Base-by-base conservation (phyloP, 2,888 invertebrate genomes). In the Eilema caniola region DNA sequence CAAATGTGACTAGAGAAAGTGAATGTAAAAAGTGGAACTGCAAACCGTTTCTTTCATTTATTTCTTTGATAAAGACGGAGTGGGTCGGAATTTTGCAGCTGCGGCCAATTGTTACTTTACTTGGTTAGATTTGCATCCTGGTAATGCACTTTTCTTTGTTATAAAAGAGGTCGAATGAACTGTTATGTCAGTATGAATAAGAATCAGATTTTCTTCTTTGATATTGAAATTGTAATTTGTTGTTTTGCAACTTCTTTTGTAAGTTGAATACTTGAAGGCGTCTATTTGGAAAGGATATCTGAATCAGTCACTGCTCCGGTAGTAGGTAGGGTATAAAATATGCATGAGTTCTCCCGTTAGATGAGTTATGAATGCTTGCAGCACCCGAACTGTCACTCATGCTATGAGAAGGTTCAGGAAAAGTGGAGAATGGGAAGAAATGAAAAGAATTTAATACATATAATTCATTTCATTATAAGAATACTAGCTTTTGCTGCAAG, bases 81-180 rank as follows among this genome's bases (percentile, higher is more conserved):
- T 86, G 85, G 85, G 81, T 85, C 83, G 81, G 82, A 88, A 83
- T 80, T 80, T 81, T 84, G 86, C 93, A 93, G 90, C 92, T 93
- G 93, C 72, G 89, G 88, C 88, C 89, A 89, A 92, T 92, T 90
- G 91, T 91, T 90, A 89, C 89, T 88, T 83, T 82, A 84, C 85
- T 87, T 86, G 81, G 86, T 85, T 72, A 81, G 83, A 89, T 90
- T 90, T 89, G 89, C 88, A 88, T 88, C 84, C 83, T 84, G 80
- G 83, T 86, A 88, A 88, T 91, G 88, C 88, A 89, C 87, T 90
- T 88, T 80, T 85, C 88, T 90, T 89, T 90, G 88, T 87, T 83
- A 81, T 70, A 76, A 78, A 81, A 80, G 79, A 77, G 80, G 77
- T 76, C 69, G 71, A 83, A 81, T 79, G 82, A 85, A 85, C 86